phyloP scores from a whole-genome alignment of 2,888 invertebrate genomes.

The Crossocerus cetratus region DNA sequence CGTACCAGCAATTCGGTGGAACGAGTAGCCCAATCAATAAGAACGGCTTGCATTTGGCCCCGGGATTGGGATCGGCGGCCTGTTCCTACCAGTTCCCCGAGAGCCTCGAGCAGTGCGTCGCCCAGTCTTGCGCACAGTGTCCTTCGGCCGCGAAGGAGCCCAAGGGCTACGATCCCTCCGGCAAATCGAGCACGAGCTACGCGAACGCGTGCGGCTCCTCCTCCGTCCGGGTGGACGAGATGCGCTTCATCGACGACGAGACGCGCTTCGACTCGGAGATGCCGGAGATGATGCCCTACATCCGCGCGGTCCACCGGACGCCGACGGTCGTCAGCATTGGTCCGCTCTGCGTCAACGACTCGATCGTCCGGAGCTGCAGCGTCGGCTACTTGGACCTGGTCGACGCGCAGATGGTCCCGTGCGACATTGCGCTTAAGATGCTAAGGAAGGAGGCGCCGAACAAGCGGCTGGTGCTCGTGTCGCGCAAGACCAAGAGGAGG shows the following conservation, averaged over 20 bases:
- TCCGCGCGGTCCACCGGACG: slow-evolving; percentile 71
- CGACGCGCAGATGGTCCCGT: slow-evolving; percentile 86
- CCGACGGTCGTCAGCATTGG: slow-evolving; percentile 84
- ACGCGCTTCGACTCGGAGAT: slow-evolving; percentile 61
- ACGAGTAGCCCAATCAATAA: slow-evolving; percentile 32
- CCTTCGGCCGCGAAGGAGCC: slow-evolving; percentile 59
- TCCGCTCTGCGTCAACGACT: slow-evolving; percentile 81
- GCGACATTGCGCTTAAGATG: slow-evolving; percentile 85
- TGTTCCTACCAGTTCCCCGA: slow-evolving; percentile 68
- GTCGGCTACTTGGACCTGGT: slow-evolving; percentile 92
- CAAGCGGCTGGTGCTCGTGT: slow-evolving; percentile 87
- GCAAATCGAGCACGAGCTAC: slow-evolving; percentile 56
- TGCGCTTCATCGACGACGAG: slow-evolving; percentile 86
- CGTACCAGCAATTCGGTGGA: slow-evolving; percentile 16
- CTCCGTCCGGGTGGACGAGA: slow-evolving; percentile 79
- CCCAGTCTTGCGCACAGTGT: slow-evolving; percentile 54
- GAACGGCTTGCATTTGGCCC: slow-evolving; percentile 57
- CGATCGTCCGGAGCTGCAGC: slow-evolving; percentile 91
- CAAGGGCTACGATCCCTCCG: slow-evolving; percentile 62
- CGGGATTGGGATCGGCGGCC: slow-evolving; percentile 63
- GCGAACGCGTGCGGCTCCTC: slow-evolving; percentile 32
- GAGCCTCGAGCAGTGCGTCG: slow-evolving; percentile 62
- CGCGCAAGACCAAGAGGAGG: slow-evolving; percentile 80
- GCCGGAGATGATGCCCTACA: slow-evolving; percentile 26
- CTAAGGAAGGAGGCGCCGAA: slow-evolving; percentile 85